Conservation (phyloP, 2,113 vertebrate genomes). For the Mionectes macconnelli region DNA sequence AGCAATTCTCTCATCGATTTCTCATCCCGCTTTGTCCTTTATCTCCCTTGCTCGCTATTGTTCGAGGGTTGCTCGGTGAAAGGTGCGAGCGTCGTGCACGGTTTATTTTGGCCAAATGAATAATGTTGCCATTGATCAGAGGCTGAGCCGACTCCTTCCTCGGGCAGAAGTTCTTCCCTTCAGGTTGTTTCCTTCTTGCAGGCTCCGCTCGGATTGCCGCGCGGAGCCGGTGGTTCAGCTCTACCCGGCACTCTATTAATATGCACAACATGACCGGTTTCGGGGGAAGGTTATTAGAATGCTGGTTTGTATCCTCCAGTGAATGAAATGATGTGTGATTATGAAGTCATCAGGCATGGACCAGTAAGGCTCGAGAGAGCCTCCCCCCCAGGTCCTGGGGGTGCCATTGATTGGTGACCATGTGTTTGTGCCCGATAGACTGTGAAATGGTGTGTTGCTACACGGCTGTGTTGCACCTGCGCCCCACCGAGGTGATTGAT, state of each 20-base stretch:
- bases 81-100: slow-evolving; percentile 48
- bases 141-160: slow-evolving; percentile 67
- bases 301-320: slow-evolving; percentile 91
- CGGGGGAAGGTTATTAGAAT: slow-evolving; percentile 89
- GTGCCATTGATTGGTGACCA: slow-evolving; percentile 99
- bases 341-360: slow-evolving; percentile 99
- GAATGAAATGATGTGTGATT: slow-evolving; percentile 99
- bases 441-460: slow-evolving; percentile 99
- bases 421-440: slow-evolving; percentile 99
- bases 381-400: slow-evolving; percentile 89
- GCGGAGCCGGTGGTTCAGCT: slow-evolving; percentile 62
- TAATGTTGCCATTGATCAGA: slow-evolving; percentile 60
- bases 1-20: slow-evolving; percentile 23
- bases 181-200: slow-evolving; percentile 64
- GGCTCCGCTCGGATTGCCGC: slow-evolving; percentile 54
- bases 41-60: slow-evolving; percentile 68
- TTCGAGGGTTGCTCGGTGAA: slow-evolving; percentile 77
- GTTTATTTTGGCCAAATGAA: slow-evolving; percentile 78
- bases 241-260: slow-evolving; percentile 78
- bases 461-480: slow-evolving; percentile 99
- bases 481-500: slow-evolving; percentile 99
- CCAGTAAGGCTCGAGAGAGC: slow-evolving; percentile 88
- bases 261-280: slow-evolving; percentile 85
- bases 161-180: slow-evolving; percentile 67
- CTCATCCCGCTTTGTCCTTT: slow-evolving; percentile 67